These are phyloP conservation scores for Sepiola atlantica DNA, from an alignment of 2,888 invertebrate genomes.

Conservation along the genomic window DNA sequence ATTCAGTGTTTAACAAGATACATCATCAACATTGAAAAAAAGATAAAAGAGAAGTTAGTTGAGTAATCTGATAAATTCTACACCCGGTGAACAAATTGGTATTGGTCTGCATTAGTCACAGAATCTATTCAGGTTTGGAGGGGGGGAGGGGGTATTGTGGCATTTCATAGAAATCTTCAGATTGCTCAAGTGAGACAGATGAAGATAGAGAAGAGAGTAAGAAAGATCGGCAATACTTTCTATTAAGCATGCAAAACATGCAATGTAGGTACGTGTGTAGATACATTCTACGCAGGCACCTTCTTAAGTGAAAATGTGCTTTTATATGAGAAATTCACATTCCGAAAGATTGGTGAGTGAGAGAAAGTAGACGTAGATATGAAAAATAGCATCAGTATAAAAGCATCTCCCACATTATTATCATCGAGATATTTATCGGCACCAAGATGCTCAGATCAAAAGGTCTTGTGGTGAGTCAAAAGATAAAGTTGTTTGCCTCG, in stretches of 20 bases:
- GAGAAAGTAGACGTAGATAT: neutral
- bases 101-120: neutral
- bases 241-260: neutral
- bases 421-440: neutral
- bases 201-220: neutral
- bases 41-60: neutral
- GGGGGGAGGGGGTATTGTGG: neutral
- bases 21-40: neutral
- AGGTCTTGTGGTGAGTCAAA: slow-evolving; percentile 1
- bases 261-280: neutral
- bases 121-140: neutral
- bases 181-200: slow-evolving; percentile 10
- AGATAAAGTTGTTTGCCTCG: slow-evolving; percentile 10
- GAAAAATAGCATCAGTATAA: slow-evolving; percentile 32
- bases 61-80: neutral
- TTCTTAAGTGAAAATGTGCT: neutral
- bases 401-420: slow-evolving; percentile 13
- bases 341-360: slow-evolving; percentile 4
- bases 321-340: slow-evolving; percentile 12
- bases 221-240: neutral
- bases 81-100: neutral
- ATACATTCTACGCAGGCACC: neutral
- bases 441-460: neutral
- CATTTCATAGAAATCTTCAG: neutral
- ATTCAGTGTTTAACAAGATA: neutral